Evolutionary conservation across 2,113 vertebrate species (phyloP).

Genomic region (Phainopepla nitens): DNA sequence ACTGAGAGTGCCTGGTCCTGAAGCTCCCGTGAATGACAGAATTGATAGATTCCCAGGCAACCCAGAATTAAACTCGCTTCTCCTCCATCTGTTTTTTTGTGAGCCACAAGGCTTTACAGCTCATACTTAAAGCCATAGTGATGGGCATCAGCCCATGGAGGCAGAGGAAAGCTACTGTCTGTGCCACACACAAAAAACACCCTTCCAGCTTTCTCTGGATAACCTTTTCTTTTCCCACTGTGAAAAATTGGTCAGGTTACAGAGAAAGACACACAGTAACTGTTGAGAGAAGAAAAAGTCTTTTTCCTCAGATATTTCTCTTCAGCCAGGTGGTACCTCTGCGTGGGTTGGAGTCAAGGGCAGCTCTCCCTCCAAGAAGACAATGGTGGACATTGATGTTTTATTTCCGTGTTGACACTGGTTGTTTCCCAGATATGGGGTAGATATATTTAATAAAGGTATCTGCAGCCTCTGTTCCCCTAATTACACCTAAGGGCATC

Average conservation of each 20-base stretch:
- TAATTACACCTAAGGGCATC: background rate
- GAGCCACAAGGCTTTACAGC: background rate
- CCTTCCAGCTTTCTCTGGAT: background rate
- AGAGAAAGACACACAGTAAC: background rate
- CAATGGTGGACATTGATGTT: background rate
- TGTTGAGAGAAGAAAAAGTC: background rate
- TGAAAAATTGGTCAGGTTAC: background rate
- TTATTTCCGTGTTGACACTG: background rate
- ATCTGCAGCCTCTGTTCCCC: background rate
- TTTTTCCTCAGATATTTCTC: background rate
- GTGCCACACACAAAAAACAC: background rate
- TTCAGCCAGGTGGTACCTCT: background rate
- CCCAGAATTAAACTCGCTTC: background rate
- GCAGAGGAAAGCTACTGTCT: background rate
- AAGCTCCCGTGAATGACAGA: background rate
- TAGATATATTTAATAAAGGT: background rate
- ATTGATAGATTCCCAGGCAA: background rate
- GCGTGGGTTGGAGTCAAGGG: background rate
- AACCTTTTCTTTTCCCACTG: background rate
- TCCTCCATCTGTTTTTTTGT: background rate
- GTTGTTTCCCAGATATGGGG: background rate
- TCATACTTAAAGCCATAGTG: accelerated
- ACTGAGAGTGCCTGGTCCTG: background rate
- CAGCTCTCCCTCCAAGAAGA: background rate
- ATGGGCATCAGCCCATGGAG: background rate